Evolutionary conservation across 2,797 vertebrate species (phyloP), one percentile per base, ranked within the genome.

Genomic region (Xenops minutus): DNA sequence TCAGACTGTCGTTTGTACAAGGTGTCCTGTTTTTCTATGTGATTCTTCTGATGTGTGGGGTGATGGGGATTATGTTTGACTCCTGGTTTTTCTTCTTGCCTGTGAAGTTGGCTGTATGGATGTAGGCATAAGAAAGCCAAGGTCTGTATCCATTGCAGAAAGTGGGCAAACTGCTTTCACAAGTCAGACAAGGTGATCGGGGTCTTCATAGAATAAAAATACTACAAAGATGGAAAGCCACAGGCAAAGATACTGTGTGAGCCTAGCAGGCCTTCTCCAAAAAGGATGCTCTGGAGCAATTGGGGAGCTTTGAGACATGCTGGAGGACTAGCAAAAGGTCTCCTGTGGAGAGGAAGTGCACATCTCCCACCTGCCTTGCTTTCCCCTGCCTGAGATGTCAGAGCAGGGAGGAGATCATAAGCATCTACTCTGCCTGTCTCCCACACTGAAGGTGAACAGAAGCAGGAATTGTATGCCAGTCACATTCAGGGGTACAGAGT

Each of bases 21-120:
- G 46, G 19, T 41, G 9, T 48, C n/a, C n/a, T 66, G 14, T 22
- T 64, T 9, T 46, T 24, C 4, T 1, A 0, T 72, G 9, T n/a
- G n/a, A 68, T 66, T 34, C 14, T 16, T 74, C 15, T 44, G 36
- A 8, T 37, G 5, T 79, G 41, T 63, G 34, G 30, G 2, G 23
- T 9, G 14, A 6, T 5, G 16, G 34, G 12, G 19, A 3, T 69
- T 84, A 6, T n/a, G 26, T 58, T 74, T 93, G 72, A 61, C 34
- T 1, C 5, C 12, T n/a, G 15, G 2, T 63, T 93, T 89, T 76
- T 78, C 20, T 84, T 78, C 46, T 18, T 84, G 27, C 24, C 22
- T 69, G 6, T 64, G 36, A 78, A 78, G 41, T 30, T 58, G 48
- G 12, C 41, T 41, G 16, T 66, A 10, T 75, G 36, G 62, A n/a